Base-by-base conservation (phyloP, 1,140 invertebrate species). In the Prorops nasuta region DNA sequence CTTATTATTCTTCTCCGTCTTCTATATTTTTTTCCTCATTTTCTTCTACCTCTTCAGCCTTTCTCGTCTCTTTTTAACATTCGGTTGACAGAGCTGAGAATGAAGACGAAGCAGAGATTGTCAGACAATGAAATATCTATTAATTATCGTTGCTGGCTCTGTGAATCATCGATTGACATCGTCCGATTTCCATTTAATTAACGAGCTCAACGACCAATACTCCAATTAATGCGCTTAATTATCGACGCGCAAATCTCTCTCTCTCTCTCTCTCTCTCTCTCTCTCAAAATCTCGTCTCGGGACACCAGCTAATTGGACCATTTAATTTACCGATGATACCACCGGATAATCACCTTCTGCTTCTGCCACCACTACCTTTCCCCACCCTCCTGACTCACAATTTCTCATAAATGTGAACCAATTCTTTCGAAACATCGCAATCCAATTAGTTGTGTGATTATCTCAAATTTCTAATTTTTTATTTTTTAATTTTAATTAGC, bases 221-320 rank as follows among this genome's bases (percentile, higher is more conserved):
- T 58, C 56, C 56, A 59, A 59, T 59, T 59, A 59, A 58, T 44
- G 28, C 34, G 51, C 19, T 54, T 50, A 45, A 58, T 59, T 59
- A 59, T 46, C 50, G 17, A 32, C 16, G 17, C 17, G 17, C 16
- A 32, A 24, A 19, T 34, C 21, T 43, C 19, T 8, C 24, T 19
- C 35, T 9, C 28, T 14, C 15, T 15, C 10, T 21, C n/a, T 28
- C 16, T 20, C 19, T 15, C 4, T 17, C 0, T 3, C 2, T 8
- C 10, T 14, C 1, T 7, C 12, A 0, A 14, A 41, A 51, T 36
- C 31, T 20, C 31, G 32, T 17, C 20, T 40, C 12, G 19, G 14
- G 22, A n/a, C n/a, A n/a, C 17, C 40, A 39, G 51, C 56, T 56
- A 57, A 58, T 57, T 36, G 15, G 15, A 17, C 16, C 35, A 21